Base-by-base conservation (phyloP, 1,140 invertebrate species). In the Ditylenchus dipsaci region DNA sequence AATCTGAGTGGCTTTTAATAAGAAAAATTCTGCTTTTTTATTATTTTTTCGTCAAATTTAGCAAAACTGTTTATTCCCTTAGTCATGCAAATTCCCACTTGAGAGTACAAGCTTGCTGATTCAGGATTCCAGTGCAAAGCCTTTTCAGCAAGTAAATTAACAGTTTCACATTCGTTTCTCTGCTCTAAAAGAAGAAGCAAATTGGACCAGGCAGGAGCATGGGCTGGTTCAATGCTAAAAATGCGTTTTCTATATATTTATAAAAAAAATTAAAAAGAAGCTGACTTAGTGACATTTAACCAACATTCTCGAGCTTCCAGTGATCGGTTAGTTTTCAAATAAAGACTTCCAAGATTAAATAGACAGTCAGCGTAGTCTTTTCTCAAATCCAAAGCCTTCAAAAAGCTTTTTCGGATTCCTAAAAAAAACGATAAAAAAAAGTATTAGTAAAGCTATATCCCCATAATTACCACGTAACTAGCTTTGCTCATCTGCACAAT, bases 401-500 rank as follows among this genome's bases (percentile, higher is more conserved):
- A 33, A 19, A 65, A 65, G 27, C 45, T 62, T 65, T n/a, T 65
- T 65, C 63, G 7, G 63, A 57, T 7, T 58, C 63, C 63, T 65
- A 65, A 65, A 65, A 19, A 58, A 3, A 21, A 65, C 45, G 3
- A 66, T 42, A 59, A 7, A 3, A 66, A 7, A 53, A 7, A 3
- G 15, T 7, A 21, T 7, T 21, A 53, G 49, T 53, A 19, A 21
- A n/a, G 15, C 3, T 7, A 19, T 58, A 21, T 13, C 13, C 7
- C 15, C 1, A 23, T 13, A 38, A n/a, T 89, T 79, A 90, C 88
- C 19, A 87, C 78, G 68, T 87, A 88, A 74, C 89, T 88, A 69
- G 89, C 89, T 49, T 89, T 84, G 17, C 88, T 87, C 1, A 91
- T 89, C 69, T 93, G 86, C 56, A 95, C 89, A 76, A 95, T 95